phyloP scores from a whole-genome alignment of 2,113 vertebrate species.

The Tonatia bakeri region DNA sequence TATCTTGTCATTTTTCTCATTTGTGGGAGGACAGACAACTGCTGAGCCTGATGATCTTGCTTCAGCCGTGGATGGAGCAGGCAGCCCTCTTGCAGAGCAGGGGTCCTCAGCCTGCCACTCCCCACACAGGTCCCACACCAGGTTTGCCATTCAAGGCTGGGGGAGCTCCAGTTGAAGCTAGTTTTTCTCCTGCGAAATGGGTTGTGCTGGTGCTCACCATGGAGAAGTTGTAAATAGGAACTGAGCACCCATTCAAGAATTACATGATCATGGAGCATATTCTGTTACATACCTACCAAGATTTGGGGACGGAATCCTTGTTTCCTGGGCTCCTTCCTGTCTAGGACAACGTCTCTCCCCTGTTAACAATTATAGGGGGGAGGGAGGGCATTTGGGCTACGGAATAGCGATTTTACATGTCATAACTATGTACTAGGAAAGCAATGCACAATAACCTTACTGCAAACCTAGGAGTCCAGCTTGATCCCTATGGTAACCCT shows the following conservation, averaged over 20 bases:
- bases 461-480: too few relatives aligned
- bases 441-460: neutral
- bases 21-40: neutral
- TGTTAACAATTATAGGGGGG: neutral
- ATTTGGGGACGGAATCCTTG: neutral
- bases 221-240: neutral
- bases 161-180: neutral
- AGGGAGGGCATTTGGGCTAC: neutral
- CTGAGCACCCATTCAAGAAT: too few relatives aligned
- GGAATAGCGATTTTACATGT: neutral
- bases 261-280: too few relatives aligned
- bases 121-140: neutral
- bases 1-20: neutral
- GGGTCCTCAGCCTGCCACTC: neutral
- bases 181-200: neutral
- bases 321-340: neutral
- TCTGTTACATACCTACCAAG: too few relatives aligned
- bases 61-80: neutral
- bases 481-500: neutral
- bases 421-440: too few relatives aligned
- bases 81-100: too few relatives aligned
- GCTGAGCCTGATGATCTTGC: neutral
- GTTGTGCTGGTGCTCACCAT: neutral
- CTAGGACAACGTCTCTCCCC: neutral
- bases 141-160: neutral